phyloP scores from a whole-genome alignment of 2,113 vertebrate species.

The Rallus limicola region DNA sequence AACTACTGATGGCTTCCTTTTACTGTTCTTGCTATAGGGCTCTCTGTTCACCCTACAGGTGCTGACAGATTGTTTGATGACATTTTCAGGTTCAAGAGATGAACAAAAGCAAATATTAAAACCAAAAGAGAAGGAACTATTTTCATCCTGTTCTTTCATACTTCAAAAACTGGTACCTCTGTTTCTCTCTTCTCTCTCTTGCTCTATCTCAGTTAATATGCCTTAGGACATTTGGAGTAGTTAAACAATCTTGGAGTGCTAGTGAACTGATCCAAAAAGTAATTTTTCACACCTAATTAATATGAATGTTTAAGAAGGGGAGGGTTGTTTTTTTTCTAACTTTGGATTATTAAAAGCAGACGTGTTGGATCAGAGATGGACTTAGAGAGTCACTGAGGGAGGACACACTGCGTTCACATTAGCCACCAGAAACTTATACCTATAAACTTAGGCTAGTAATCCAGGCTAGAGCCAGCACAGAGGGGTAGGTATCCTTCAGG shows the following conservation, averaged over 20 bases:
- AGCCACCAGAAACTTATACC: neutral
- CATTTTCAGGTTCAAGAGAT: neutral
- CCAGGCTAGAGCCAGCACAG: neutral
- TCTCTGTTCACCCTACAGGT: neutral
- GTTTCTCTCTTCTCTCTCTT: neutral
- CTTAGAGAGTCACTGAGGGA: neutral
- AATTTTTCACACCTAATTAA: conserved; percentile 35
- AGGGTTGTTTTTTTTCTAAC: neutral
- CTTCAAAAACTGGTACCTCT: neutral
- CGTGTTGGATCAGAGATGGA: neutral
- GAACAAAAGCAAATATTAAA: conserved; percentile 25
- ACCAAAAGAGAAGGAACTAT: neutral
- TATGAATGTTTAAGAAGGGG: neutral
- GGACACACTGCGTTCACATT: neutral
- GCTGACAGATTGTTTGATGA: conserved; percentile 23
- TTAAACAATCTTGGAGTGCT: neutral
- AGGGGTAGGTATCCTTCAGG: neutral
- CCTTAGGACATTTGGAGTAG: neutral
- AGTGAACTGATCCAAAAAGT: neutral
- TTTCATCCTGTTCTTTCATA: neutral
- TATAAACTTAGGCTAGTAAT: neutral
- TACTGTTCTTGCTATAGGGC: neutral
- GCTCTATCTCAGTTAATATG: neutral
- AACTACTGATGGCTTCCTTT: neutral
- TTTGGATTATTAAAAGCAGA: conserved; percentile 17